Evolutionary conservation across 37 sponge, comb jelly and placozoan genomes (phyloP).

Genomic region (Ephydatia muelleri): DNA sequence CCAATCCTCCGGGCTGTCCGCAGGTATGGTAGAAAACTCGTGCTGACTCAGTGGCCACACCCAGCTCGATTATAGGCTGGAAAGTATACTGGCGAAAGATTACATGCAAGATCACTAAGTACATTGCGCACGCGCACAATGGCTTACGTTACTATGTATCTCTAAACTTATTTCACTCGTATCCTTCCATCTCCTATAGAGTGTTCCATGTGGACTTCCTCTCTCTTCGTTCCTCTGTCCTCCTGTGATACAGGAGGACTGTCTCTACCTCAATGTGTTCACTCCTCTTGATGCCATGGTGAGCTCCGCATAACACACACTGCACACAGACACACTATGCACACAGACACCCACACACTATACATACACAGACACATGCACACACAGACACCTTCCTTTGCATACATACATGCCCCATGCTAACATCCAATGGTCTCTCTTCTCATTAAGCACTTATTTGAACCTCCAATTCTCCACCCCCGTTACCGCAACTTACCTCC

Average conservation of each 20-base stretch:
- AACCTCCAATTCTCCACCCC: too few relatives aligned
- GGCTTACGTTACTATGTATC: neutral
- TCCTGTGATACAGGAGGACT: slow-evolving; percentile 52
- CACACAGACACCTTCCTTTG: neutral
- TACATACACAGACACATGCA: neutral
- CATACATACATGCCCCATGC: neutral
- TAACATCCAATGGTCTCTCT: too few relatives aligned
- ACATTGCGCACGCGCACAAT: neutral
- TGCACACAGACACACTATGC: neutral
- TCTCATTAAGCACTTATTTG: too few relatives aligned
- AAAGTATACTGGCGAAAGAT: too few relatives aligned
- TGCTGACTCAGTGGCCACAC: too few relatives aligned
- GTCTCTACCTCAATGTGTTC: slow-evolving; percentile 79
- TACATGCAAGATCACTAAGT: neutral
- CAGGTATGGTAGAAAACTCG: slow-evolving; percentile 16
- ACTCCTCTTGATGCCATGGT: slow-evolving; percentile 61
- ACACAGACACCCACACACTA: too few relatives aligned
- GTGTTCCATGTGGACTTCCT: slow-evolving; percentile 35
- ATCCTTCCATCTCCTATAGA: slow-evolving; percentile 12
- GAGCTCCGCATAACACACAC: too few relatives aligned
- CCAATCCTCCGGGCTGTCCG: slow-evolving; percentile 75
- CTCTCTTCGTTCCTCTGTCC: slow-evolving; percentile 58
- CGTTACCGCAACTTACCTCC: neutral
- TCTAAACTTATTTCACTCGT: too few relatives aligned
- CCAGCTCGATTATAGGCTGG: too few relatives aligned